Conservation (phyloP, 2,797 vertebrate genomes). For the Melopsittacus undulatus region DNA sequence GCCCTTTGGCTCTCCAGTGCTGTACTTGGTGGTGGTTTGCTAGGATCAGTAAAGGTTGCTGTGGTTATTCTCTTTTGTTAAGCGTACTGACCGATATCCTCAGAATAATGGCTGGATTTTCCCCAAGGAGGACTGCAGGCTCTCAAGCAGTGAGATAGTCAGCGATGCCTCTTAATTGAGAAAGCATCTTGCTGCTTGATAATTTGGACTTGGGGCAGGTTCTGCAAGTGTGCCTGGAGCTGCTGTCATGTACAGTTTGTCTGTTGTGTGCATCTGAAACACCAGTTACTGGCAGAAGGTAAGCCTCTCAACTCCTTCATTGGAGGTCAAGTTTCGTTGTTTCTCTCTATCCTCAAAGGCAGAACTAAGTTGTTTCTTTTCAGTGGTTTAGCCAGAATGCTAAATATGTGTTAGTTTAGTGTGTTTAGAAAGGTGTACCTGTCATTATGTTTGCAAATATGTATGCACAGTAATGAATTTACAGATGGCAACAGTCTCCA, state of each 20-base stretch:
- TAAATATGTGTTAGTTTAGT: not conserved
- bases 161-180: not conserved
- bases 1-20: not conserved
- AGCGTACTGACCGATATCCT: rapidly evolving
- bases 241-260: not conserved
- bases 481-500: not conserved
- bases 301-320: not conserved
- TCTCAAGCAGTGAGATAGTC: not conserved
- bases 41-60: not conserved
- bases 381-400: not conserved
- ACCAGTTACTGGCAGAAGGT: not conserved
- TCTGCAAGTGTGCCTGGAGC: not conserved
- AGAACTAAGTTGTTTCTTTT: not conserved
- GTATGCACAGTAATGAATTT: not conserved
- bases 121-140: rapidly evolving
- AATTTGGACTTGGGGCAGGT: not conserved
- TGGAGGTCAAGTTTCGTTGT: not conserved
- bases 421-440: not conserved
- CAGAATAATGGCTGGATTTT: not conserved
- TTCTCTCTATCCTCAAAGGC: not conserved
- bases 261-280: not conserved
- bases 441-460: not conserved
- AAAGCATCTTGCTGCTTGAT: not conserved
- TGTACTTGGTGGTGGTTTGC: not conserved
- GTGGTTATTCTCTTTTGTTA: not conserved